Base-by-base conservation (phyloP, 2,888 invertebrate genomes). In the Glaucopsyche alexis region DNA sequence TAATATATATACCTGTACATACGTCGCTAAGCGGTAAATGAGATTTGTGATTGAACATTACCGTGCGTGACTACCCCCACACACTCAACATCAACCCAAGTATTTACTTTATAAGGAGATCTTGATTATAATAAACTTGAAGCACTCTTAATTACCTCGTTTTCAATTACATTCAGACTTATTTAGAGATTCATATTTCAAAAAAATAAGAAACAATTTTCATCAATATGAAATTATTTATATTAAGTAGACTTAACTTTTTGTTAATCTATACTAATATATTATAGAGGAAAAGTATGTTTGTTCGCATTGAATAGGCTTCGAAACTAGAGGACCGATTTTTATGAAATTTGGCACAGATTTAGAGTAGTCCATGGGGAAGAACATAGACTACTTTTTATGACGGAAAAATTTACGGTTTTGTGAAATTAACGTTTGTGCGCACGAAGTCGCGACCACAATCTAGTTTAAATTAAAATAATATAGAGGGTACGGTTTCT, bases 21-120 rank as follows among this genome's bases (percentile, higher is more conserved):
- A 72, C 60, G 29, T 55, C 55, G 19, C 55, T 11, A 38, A 60
- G 60, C 73, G 74, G 75, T 73, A 74, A 74, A 76, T 75, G 76
- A 74, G 75, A 75, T 75, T 77, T 71, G 74, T 76, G 75, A 77
- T 78, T 77, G 76, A 77, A 74, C 76, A 74, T 75, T 77, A 74
- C 73, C 73, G 73, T 74, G 75, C 75, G 75, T 74, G 75, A 76
- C 72, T 73, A 49, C 70, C 66, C 50, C 16, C 65, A 42, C 42
- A 52, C 64, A 50, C 38, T 66, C 42, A 29, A 66, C 69, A 50
- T 50, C 50, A 66, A 49, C 47, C 8, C 47, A 69, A 69, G 69
- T 69, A 69, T 69, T 69, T 69, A 49, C 47, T 69, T 49, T 29
- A 69, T 49, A 42, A 29, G 19, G 29, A 29, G 64, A 69, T 69